A percentile compares a stretch with the other conserved stretches of the same genome.
Conservation (phyloP, 2,888 invertebrate species). For the Teinopalpus imperialis region DNA sequence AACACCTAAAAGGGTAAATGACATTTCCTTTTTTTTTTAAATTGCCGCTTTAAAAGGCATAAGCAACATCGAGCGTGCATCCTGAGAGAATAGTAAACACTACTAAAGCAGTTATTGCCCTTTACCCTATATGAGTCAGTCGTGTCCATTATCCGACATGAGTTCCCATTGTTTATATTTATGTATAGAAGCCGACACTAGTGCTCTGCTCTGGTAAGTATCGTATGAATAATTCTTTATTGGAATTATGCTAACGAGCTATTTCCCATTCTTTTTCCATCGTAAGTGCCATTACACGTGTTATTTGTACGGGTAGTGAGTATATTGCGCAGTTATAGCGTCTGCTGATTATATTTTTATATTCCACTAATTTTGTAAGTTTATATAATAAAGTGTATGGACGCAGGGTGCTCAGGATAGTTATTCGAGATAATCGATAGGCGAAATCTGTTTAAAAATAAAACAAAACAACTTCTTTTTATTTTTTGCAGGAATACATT, state of each 20-base stretch:
- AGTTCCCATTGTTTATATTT: neutral
- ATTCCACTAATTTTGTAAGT: no score
- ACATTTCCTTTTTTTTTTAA: slow-evolving; percentile 19
- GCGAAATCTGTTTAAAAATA: no score
- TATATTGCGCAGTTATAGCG: neutral
- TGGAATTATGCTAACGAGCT: slow-evolving; percentile 11
- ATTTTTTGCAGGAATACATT: no score
- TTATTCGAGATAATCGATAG: no score
- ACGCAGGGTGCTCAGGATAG: no score
- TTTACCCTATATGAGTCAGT: slow-evolving; percentile 14
- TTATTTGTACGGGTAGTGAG: neutral
- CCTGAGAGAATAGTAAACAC: slow-evolving; percentile 20
- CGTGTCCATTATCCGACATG: neutral
- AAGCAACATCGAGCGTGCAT: slow-evolving; percentile 12
- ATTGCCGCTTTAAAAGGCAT: slow-evolving; percentile 23
- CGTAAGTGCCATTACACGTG: neutral
- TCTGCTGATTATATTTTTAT: slow-evolving; percentile 1
- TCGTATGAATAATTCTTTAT: slow-evolving; percentile 22
- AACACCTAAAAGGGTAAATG: slow-evolving; percentile 7
- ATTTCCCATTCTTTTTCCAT: slow-evolving; percentile 10
- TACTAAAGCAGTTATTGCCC: slow-evolving; percentile 23
- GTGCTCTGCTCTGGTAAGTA: neutral
- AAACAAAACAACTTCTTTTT: no score
- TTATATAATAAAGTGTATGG: no score
- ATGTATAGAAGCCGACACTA: neutral